Conservation (phyloP, 1,140 invertebrate genomes). For the Dendroctonus valens region DNA sequence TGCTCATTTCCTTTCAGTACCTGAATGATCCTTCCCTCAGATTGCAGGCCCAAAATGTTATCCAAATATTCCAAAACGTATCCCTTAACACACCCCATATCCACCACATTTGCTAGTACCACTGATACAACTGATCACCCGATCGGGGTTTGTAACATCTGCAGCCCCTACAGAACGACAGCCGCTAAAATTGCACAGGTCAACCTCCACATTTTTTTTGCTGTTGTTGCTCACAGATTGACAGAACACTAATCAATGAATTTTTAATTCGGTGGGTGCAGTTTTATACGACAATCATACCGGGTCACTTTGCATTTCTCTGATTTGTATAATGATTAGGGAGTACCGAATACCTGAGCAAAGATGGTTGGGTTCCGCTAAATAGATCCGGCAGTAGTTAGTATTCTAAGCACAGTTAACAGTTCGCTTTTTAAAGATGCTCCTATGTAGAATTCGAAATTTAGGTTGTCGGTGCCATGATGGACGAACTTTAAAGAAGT, state of each 20-base stretch:
- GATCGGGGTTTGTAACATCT: slow-evolving; percentile 57
- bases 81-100: slow-evolving; percentile 68
- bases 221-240: slow-evolving; percentile 32
- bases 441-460: slow-evolving; percentile 19
- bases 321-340: slow-evolving; percentile 34
- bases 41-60: slow-evolving; percentile 62
- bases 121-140: slow-evolving; percentile 67
- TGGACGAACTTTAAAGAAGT: slow-evolving; percentile 1
- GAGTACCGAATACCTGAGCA: slow-evolving; percentile 28
- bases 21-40: slow-evolving; percentile 54
- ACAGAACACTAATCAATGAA: slow-evolving; percentile 38
- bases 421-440: slow-evolving; percentile 34
- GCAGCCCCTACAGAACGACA: slow-evolving; percentile 54
- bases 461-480: slow-evolving; percentile 16
- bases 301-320: slow-evolving; percentile 37
- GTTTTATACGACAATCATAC: slow-evolving; percentile 48
- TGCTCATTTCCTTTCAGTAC: neutral
- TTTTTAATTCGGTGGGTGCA: slow-evolving; percentile 47
- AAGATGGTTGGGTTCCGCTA: slow-evolving; percentile 39
- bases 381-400: slow-evolving; percentile 34
- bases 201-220: slow-evolving; percentile 46
- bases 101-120: slow-evolving; percentile 71
- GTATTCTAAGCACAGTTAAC: slow-evolving; percentile 17
- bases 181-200: slow-evolving; percentile 50
- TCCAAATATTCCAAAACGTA: slow-evolving; percentile 73